Conservation (phyloP, 2,888 invertebrate genomes). For the Philaethria dido region DNA sequence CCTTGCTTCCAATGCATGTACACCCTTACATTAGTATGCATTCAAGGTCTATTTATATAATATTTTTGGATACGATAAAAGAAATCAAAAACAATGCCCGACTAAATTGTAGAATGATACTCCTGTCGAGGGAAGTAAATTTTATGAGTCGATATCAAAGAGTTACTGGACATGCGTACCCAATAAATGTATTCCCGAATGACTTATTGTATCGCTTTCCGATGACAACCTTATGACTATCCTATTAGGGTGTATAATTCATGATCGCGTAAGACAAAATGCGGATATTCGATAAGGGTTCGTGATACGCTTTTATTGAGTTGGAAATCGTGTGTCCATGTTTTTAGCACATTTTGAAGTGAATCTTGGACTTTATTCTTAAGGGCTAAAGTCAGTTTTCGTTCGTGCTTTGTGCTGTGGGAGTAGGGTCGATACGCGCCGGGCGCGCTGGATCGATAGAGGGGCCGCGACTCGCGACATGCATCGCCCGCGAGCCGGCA, state of each 20-base stretch:
- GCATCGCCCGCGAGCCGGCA: constrained; percentile 56
- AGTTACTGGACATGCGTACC: constrained; percentile 75
- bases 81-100: neutral
- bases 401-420: constrained; percentile 60
- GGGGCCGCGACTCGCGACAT: constrained; percentile 58
- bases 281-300: constrained; percentile 62
- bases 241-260: constrained; percentile 72
- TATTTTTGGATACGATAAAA: neutral
- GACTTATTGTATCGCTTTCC: constrained; percentile 57
- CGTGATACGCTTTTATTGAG: constrained; percentile 67
- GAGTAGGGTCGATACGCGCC: constrained; percentile 73
- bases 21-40: constrained; percentile 40
- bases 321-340: constrained; percentile 64
- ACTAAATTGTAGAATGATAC: neutral
- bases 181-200: constrained; percentile 59
- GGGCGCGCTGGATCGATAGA: constrained; percentile 71
- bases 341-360: constrained; percentile 46
- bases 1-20: constrained; percentile 65
- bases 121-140: constrained; percentile 4
- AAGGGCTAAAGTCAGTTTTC: constrained; percentile 69
- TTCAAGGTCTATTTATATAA: constrained; percentile 21
- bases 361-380: constrained; percentile 54
- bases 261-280: constrained; percentile 58
- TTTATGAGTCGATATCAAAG: constrained; percentile 48
- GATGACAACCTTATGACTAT: constrained; percentile 65